These are phyloP conservation scores for Holocentrus rufus DNA, from an alignment of 2,797 vertebrate species.

Conservation along the genomic window DNA sequence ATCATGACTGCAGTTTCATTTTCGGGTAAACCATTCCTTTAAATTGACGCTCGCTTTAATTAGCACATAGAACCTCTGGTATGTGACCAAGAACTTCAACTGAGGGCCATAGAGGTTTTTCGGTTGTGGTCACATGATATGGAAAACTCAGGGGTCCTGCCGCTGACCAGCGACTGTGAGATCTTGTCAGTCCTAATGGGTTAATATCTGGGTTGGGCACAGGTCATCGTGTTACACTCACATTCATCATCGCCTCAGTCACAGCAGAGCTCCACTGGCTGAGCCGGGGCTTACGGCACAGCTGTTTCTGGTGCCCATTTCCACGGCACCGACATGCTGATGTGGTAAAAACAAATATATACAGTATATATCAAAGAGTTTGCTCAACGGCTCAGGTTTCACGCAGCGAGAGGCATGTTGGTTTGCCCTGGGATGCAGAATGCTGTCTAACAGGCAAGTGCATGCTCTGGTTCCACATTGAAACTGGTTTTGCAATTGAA, in stretches of 20 bases:
- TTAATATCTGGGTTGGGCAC: conserved; percentile 1
- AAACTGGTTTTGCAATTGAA: not conserved
- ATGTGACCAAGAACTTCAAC: not conserved
- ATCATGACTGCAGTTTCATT: too few relatives aligned
- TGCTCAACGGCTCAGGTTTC: conserved; percentile 30
- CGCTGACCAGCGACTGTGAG: not conserved
- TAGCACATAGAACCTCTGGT: not conserved
- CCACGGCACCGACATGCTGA: conserved; percentile 30
- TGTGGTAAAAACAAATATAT: conserved; percentile 49
- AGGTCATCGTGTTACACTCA: conserved; percentile 39
- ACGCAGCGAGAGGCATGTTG: not conserved
- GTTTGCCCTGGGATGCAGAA: not conserved
- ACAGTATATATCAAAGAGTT: conserved; percentile 28
- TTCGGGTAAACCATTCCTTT: not conserved
- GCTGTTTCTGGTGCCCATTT: conserved; percentile 47
- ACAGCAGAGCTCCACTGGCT: not conserved
- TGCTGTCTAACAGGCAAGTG: not conserved
- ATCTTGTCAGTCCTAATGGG: conserved; percentile 26
- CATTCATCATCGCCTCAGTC: conserved; percentile 5
- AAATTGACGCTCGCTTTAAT: not conserved
- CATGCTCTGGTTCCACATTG: not conserved
- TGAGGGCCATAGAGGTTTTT: not conserved
- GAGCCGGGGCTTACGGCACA: conserved; percentile 31
- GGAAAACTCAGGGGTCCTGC: not conserved
- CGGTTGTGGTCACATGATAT: conserved; percentile 8